Base-by-base conservation (phyloP, 2,113 vertebrate species). In the Oryzias melastigma region DNA sequence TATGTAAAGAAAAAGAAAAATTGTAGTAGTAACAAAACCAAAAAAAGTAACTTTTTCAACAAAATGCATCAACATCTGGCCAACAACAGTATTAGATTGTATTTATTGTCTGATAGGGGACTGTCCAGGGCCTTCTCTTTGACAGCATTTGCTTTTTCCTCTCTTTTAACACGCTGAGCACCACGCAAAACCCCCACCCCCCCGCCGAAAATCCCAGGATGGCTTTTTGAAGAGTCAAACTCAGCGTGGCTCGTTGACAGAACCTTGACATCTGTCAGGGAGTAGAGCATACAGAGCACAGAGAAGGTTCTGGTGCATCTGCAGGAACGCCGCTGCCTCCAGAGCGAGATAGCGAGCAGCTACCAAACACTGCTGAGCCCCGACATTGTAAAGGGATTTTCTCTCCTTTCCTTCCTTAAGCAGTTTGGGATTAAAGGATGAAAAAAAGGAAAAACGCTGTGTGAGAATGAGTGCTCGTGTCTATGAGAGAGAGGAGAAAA, bases 381-480 rank as follows among this genome's bases (percentile, higher is more conserved):
- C 82, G 75, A 88, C 83, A 82, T 85, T 85, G 87, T 84, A 78
- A 85, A 86, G 73, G 87, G 89, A 91, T 90, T 92, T 35, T 89
- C 76, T 90, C 74, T 65, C 73, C 83, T 86, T 84, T 71, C 73
- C 85, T 85, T 89, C 82, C 77, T 88, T 85, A 88, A 91, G 89
- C 85, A 87, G 83, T 81, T 85, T 83, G 83, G 86, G 90, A 89
- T 92, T 91, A 91, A 87, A 82, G 82, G 87, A 86, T 84, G 88
- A 77, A 81, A 84, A 70, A 84, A 83, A 72, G 73, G 42, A 58
- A 52, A 22, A 59, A 53, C 66, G 56, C 66, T 55, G 44, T 27
- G 71, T 59, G 50, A 54, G 69, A 53, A 58, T 73, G 69, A 57
- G 51, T 62, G 71, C 58, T 58, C 65, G 71, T 52, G 66, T 58